Evolutionary conservation across 2,797 vertebrate genomes (phyloP).

Genomic region (Craterocephalus amniculus): DNA sequence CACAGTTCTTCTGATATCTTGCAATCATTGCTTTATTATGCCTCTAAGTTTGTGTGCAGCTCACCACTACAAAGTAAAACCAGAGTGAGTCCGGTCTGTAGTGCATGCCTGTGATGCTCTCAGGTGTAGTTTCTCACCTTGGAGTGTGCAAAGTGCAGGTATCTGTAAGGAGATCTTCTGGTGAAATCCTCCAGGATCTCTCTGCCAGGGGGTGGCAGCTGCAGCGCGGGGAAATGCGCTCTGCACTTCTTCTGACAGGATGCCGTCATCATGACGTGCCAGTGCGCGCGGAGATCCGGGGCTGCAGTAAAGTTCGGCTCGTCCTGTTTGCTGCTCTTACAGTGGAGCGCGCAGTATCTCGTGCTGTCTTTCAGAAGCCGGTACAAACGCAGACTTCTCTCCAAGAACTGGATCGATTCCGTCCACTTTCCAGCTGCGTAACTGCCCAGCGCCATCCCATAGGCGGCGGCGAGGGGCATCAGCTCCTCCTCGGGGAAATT

Average conservation of each 20-base stretch:
- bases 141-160: constrained; percentile 88
- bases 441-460: constrained; percentile 82
- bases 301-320: constrained; percentile 19
- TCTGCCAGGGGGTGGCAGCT: constrained; percentile 80
- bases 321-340: constrained; percentile 39
- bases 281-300: constrained; percentile 78
- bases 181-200: constrained; percentile 86
- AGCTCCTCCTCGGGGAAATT: constrained; percentile 83
- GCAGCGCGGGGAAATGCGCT: constrained; percentile 82
- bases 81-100: not conserved
- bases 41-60: too few species aligned
- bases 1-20: not conserved
- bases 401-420: constrained; percentile 84
- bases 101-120: not conserved
- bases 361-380: constrained; percentile 86
- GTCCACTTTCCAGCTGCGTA: constrained; percentile 86
- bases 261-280: constrained; percentile 78
- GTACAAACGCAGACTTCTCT: constrained; percentile 86
- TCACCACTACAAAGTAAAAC: not conserved
- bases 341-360: constrained; percentile 81
- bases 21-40: not conserved
- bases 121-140: constrained; percentile 77
- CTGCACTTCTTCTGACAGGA: constrained; percentile 86
- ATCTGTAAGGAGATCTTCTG: constrained; percentile 86
- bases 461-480: constrained; percentile 82